Conservation (phyloP, 2,797 vertebrate species). For the Arremon aurantiirostris region DNA sequence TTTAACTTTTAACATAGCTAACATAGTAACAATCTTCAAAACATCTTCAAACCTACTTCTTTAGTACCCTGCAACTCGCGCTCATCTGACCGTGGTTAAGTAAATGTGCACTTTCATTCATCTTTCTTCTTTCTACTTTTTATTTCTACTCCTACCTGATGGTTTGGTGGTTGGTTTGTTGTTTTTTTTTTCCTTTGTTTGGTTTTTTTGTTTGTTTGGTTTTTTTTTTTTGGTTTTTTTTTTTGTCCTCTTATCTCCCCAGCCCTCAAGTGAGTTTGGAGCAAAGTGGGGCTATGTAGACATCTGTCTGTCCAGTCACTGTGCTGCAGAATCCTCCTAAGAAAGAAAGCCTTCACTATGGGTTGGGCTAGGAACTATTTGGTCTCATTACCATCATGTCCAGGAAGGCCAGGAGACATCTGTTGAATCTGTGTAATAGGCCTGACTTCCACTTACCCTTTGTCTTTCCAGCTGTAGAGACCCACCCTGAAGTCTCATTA, state of each 20-base stretch:
- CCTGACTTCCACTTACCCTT: slow-evolving; percentile 18
- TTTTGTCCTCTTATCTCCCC: not conserved
- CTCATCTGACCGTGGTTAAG: not conserved
- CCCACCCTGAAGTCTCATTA: slow-evolving; percentile 6
- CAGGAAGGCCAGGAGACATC: not conserved
- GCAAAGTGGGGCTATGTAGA: not conserved
- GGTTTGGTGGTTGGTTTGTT: too few relatives aligned
- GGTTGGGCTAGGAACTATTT: not conserved
- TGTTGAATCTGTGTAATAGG: not conserved
- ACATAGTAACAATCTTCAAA: not conserved
- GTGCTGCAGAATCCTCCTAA: not conserved
- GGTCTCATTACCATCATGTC: not conserved
- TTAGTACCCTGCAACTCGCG: not conserved
- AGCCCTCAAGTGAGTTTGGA: not conserved
- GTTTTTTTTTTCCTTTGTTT: too few relatives aligned
- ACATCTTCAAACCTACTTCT: not conserved
- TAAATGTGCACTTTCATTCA: not conserved
- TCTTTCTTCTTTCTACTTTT: not conserved
- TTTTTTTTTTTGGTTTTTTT: too few relatives aligned
- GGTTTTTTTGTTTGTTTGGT: too few relatives aligned
- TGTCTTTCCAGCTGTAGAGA: slow-evolving; percentile 13
- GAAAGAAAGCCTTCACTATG: not conserved
- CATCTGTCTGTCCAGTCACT: not conserved
- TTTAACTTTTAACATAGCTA: not conserved
- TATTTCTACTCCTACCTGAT: not conserved